These are phyloP conservation scores for Spilogale gracilis DNA, from an alignment of 2,113 vertebrate genomes.

Conservation along the genomic window DNA sequence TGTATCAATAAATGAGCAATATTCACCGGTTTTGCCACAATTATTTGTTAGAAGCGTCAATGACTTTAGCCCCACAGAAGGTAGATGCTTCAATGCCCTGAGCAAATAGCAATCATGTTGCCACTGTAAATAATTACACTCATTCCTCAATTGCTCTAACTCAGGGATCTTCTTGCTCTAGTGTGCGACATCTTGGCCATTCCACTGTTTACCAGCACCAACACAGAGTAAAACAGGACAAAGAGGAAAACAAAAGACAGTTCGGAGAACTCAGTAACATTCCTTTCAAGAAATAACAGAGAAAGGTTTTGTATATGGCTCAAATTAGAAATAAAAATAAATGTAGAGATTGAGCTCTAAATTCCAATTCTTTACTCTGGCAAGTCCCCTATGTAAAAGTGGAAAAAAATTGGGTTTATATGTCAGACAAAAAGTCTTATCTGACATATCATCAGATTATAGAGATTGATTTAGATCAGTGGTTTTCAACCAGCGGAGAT, in stretches of 20 bases:
- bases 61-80: background rate
- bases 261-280: constrained; percentile 21
- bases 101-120: background rate
- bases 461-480: background rate
- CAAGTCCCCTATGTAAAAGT: background rate
- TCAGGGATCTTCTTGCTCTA: background rate
- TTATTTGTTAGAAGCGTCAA: background rate
- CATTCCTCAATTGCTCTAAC: background rate
- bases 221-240: background rate
- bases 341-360: background rate
- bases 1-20: background rate
- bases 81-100: background rate
- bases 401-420: background rate
- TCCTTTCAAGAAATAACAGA: background rate
- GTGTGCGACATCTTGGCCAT: background rate
- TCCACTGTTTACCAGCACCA: constrained; percentile 42
- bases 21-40: background rate
- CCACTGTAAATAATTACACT: background rate
- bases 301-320: background rate
- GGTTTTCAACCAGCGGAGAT: background rate
- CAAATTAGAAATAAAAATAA: constrained; percentile 60
- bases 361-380: background rate
- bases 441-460: background rate
- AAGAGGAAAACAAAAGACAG: constrained; percentile 42
- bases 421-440: constrained; percentile 47